phyloP scores from a whole-genome alignment of 2,113 vertebrate species.

The Nestor notabilis region DNA sequence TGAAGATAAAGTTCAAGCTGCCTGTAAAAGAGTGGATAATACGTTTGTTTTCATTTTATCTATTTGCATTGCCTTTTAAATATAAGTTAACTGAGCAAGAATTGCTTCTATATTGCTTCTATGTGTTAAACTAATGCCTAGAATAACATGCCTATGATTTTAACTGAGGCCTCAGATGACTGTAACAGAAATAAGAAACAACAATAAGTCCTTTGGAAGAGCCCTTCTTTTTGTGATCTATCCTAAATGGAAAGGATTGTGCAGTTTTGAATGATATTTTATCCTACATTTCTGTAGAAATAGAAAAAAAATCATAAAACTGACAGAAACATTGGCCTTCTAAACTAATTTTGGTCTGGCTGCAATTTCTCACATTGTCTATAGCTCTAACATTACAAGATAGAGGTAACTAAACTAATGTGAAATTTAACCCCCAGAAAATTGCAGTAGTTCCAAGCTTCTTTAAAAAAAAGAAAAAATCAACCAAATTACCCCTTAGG shows the following conservation, averaged over 20 bases:
- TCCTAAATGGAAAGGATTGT: neutral
- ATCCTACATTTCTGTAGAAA: neutral
- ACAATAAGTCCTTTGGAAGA: neutral
- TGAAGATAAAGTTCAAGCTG: neutral
- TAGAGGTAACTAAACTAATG: neutral
- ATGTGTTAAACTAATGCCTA: neutral
- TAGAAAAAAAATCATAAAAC: neutral
- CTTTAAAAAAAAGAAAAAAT: neutral
- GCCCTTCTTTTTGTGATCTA: neutral
- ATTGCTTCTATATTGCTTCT: neutral
- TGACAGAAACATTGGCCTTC: neutral
- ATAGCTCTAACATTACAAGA: neutral
- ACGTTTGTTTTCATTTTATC: neutral
- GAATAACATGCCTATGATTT: neutral
- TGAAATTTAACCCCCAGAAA: neutral
- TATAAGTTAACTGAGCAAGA: neutral
- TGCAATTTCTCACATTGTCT: neutral
- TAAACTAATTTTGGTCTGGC: neutral
- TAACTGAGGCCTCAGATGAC: neutral
- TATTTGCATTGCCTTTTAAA: neutral
- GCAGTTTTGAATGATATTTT: neutral
- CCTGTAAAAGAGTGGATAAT: neutral
- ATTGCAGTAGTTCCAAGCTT: neutral
- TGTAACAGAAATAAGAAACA: neutral
- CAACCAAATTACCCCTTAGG: rapidly evolving